Evolutionary conservation across 1,140 invertebrate species (phyloP).

Genomic region (Cydia fagiglandana): DNA sequence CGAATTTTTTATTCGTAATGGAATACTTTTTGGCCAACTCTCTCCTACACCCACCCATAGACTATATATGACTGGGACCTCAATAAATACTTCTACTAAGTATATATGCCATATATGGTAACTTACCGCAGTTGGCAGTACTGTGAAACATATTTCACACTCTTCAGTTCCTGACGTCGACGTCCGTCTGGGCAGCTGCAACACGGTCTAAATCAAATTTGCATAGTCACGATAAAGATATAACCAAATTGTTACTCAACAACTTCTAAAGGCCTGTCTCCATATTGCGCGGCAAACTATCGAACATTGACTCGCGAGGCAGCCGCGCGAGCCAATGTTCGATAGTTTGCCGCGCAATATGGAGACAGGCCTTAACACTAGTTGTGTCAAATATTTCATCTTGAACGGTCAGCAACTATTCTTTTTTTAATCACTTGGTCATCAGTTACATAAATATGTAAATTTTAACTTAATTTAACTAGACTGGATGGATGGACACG

Average conservation of each 20-base stretch:
- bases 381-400: background rate
- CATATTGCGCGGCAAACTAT: too few species aligned
- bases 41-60: background rate
- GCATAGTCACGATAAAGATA: background rate
- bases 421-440: too few species aligned
- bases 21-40: background rate
- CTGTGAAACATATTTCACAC: constrained; percentile 96
- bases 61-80: background rate
- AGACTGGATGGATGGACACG: too few species aligned
- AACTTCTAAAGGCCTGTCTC: too few species aligned
- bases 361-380: too few species aligned
- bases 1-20: constrained; percentile 1
- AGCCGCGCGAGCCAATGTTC: too few species aligned
- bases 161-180: constrained; percentile 88
- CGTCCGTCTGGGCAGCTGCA: constrained; percentile 74
- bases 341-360: too few species aligned
- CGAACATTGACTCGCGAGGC: too few species aligned
- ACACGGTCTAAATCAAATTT: constrained; percentile 34
- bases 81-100: too few species aligned
- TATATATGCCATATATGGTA: background rate
- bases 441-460: too few species aligned
- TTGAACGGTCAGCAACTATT: too few species aligned
- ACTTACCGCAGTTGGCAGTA: constrained; percentile 89
- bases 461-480: too few species aligned
- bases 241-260: background rate